Conservation (phyloP, 1,140 invertebrate species). For the Drosophila willistoni region DNA sequence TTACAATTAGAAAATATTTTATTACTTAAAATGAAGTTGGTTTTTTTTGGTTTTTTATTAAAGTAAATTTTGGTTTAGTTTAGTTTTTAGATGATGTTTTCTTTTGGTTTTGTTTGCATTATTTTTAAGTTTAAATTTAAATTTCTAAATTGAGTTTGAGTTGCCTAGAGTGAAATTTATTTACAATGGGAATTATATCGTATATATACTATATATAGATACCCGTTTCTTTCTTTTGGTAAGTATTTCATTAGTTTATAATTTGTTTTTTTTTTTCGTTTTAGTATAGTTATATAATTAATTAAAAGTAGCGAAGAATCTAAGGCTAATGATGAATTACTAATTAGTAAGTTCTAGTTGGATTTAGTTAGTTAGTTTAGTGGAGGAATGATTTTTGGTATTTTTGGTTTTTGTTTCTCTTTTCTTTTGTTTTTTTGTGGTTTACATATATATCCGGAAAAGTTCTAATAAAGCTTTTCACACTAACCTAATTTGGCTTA, state of each 20-base stretch:
- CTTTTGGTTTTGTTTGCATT: background rate
- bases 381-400: constrained; percentile 1
- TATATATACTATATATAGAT: constrained; percentile 39
- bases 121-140: constrained; percentile 15
- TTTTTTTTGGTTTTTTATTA: constrained; percentile 45
- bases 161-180: constrained; percentile 65
- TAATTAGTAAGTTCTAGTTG: constrained; percentile 34
- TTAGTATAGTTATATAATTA: constrained; percentile 3
- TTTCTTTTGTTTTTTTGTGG: constrained; percentile 2
- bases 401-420: background rate
- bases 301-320: constrained; percentile 45
- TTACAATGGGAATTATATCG: constrained; percentile 56
- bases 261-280: background rate
- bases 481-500: constrained; percentile 10
- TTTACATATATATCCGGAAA: constrained; percentile 46
- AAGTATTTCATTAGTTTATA: constrained; percentile 25
- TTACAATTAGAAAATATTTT: constrained; percentile 70
- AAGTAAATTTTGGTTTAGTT: constrained; percentile 51
- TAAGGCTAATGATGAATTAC: constrained; percentile 66
- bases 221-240: constrained; percentile 40
- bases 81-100: constrained; percentile 30
- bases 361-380: constrained; percentile 17
- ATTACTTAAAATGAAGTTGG: constrained; percentile 55
- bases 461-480: constrained; percentile 61
- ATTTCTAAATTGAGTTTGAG: constrained; percentile 59